Evolutionary conservation across 2,797 vertebrate genomes (phyloP).

Genomic region (Micrastur ruficollis): DNA sequence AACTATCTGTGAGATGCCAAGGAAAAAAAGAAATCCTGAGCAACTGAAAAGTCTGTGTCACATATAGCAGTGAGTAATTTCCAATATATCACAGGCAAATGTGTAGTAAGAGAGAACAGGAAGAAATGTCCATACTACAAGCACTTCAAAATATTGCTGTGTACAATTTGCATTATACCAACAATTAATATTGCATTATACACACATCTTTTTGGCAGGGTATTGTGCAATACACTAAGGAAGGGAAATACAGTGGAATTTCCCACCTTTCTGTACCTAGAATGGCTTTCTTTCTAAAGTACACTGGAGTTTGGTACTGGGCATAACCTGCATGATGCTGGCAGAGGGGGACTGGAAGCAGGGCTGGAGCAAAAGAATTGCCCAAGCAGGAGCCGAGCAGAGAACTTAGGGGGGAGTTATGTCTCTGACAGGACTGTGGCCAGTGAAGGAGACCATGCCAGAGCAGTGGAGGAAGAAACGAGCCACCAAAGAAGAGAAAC

Average conservation of each 20-base stretch:
- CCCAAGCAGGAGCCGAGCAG: fast-evolving
- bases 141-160: background rate
- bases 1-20: background rate
- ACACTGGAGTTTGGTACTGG: background rate
- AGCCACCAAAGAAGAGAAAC: background rate
- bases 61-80: background rate
- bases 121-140: background rate
- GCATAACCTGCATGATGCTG: background rate
- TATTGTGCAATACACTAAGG: background rate
- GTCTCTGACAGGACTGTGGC: background rate
- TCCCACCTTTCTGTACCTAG: background rate
- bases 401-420: background rate
- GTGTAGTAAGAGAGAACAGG: background rate
- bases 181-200: background rate
- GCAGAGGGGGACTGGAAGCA: background rate
- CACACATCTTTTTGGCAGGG: background rate
- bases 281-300: background rate
- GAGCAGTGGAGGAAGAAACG: background rate
- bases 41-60: background rate
- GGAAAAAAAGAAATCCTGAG: background rate
- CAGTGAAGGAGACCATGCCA: background rate
- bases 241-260: background rate
- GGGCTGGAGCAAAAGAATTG: background rate
- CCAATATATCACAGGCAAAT: background rate
- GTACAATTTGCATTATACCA: background rate